Conservation (phyloP, 2,888 invertebrate genomes). For the Temnothorax ravouxi region DNA sequence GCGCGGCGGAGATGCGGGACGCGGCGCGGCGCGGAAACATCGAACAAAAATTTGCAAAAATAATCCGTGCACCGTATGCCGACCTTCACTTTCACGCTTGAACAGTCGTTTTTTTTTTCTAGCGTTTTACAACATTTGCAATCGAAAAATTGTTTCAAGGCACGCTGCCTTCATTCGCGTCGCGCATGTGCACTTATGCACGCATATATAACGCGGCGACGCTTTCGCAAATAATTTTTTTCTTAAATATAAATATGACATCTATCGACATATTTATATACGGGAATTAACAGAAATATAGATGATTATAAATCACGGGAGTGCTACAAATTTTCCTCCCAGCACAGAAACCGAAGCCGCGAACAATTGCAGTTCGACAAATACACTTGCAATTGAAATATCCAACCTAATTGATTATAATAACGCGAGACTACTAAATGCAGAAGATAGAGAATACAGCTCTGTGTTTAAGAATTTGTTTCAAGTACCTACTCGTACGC, state of each 20-base stretch:
- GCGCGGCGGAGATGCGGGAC: slow-evolving; percentile 2
- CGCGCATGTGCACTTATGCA: slow-evolving; percentile 16
- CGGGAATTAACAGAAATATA: not conserved
- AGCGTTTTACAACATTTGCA: slow-evolving; percentile 31
- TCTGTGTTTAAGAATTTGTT: not conserved
- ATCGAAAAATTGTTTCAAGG: slow-evolving; percentile 56
- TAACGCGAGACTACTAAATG: not conserved
- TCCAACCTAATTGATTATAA: not conserved
- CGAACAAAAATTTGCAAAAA: slow-evolving; percentile 49
- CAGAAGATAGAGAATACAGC: not conserved
- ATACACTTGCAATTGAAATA: not conserved
- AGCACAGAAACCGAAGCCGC: not conserved
- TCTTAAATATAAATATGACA: not conserved
- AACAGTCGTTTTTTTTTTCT: slow-evolving; percentile 38
- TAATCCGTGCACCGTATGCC: slow-evolving; percentile 33
- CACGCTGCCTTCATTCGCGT: not conserved
- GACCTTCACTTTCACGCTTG: slow-evolving; percentile 59
- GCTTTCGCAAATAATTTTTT: not conserved
- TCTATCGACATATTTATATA: not conserved
- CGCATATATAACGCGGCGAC: not conserved
- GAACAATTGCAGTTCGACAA: not conserved
- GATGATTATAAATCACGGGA: not conserved
- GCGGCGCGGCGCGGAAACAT: slow-evolving; percentile 21
- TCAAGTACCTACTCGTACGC: not conserved
- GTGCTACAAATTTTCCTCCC: not conserved